Evolutionary conservation across 2,888 invertebrate genomes (phyloP), one percentile per base, ranked within the genome.

Genomic region (Agrochola circellaris): DNA sequence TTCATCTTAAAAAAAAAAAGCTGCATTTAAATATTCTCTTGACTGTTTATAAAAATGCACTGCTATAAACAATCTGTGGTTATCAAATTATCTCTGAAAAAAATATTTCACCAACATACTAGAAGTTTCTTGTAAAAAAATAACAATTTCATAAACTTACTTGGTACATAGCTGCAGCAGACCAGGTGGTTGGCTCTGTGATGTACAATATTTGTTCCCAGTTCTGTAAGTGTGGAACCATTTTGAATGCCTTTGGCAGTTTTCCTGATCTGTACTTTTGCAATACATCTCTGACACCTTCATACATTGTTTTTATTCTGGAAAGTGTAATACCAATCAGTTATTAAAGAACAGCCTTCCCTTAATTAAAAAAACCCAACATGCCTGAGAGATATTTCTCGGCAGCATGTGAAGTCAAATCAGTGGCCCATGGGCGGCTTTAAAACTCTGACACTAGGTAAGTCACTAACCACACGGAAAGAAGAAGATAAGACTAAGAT

Each of bases 161-260:
- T 95, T 98, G 99, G 94, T 99, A 99, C 98, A 99, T 98, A 0
- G 99, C 99, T 64, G 99, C 99, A 30, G 99, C 99, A 74, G 99
- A 98, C 99, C 99, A 99, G 62, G 97, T 98, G n/a, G 98, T 98
- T 15, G 99, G 99, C 94, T 99, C 98, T 42, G 98, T 98, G 45
- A 99, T 97, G 87, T 98, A 98, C 38, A 99, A 94, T 88, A 99
- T 97, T 94, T 99, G 99, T 93, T 99, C 99, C 99, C 99, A 99
- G 94, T 99, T 99, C 77, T 97, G 97, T 76, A 99, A 96, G 92
- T 98, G 98, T 6, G 99, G 99, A 82, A 99, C 98, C 91, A 99
- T 98, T 97, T 99, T 99, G 93, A 99, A 99, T 2, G 99, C 99
- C 94, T 99, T 99, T 0, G 99, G 99, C 56, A 99, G 96, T 96